Evolutionary conservation across 2,797 vertebrate species (phyloP), one percentile per base, ranked within the genome.

Genomic region (Tenualosa thibaudeaui): DNA sequence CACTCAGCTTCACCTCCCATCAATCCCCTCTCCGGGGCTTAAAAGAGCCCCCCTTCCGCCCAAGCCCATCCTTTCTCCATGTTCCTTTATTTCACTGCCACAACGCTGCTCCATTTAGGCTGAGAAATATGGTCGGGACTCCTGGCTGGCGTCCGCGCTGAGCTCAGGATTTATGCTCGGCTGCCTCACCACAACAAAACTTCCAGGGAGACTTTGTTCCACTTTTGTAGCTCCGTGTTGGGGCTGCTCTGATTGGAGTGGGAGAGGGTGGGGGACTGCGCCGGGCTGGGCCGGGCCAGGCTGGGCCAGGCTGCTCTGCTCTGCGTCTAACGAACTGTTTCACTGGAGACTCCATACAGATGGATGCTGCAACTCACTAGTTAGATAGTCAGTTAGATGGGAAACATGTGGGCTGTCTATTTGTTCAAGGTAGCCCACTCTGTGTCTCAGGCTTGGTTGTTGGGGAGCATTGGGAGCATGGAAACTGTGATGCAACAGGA

Each of bases 131-230:
- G 75, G 71, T 81, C 58, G 53, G 43, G 50, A 62, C 53, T 50
- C 24, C 81, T 83, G 81, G n/a, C 78, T 84, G 68, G 50, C 19
- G 50, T 84, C 84, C 22, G 31, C 81, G 90, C 91, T 89, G 88
- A 91, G 88, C 81, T 87, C 83, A 85, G 85, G 86, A 89, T 90
- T 91, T 88, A 89, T 87, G 82, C 88, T 86, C 85, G 84, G 87
- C 84, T 89, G 87, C 88, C 85, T 88, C 19, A 68, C 60, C 82
- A 83, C 82, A 81, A 87, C 88, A 83, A 53, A 81, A 89, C 82
- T 81, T 83, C 84, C 83, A 78, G 86, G 84, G 84, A 88, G 87
- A 85, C 85, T 85, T 82, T 88, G 84, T 84, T 88, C 83, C 82
- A 75, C 81, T 84, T 85, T 84, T 82, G 84, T 65, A 83, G 83